Evolutionary conservation across 2,888 invertebrate species (phyloP), one percentile per base, ranked within the genome.

Genomic region (Calameuta filiformis): DNA sequence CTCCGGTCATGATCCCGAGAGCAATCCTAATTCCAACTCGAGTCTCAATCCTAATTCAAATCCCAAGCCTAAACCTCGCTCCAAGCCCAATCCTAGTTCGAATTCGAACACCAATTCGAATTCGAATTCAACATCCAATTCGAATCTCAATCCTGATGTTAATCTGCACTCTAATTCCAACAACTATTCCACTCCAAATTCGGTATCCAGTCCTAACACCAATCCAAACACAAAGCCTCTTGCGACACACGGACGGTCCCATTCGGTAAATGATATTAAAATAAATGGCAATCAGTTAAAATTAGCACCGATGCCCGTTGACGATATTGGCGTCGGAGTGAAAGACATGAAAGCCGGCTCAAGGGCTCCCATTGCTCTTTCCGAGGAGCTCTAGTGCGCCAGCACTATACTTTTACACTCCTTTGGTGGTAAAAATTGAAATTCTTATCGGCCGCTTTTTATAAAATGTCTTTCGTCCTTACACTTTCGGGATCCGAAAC

Each of bases 241-340:
- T 79, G 91, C 93, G 11, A 93, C 93, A 84, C 95, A 95, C 85
- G 94, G 94, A 35, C 93, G 95, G 87, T 95, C 95, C 84, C 95
- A 95, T 92, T 95, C 95, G 86, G 95, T 95, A 79, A 95, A 95
- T 77, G 96, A 96, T 89, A 95, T 96, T 80, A 95, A 95, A 91
- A 92, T 96, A 77, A 96, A 96, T 89, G 96, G 95, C 0, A 95
- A 95, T 88, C 95, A 95, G 85, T 87, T 95, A 84, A 95, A 95
- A 88, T 93, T 95, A 86, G 95, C 94, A 71, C 94, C 95, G 0
- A 92, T 94, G 78, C 95, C 95, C 0, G 94, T 94, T 77, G 94
- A 95, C 86, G 94, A 94, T 82, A 94, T 94, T 84, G 94, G 94
- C 76, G 89, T 91, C 76, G 88, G 89, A 37, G 90, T 90, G 68